A percentile compares a stretch with the other conserved stretches of the same genome.
These are phyloP conservation scores for Ornithoptera priamus DNA, from an alignment of 2,888 invertebrate genomes.

Conservation along the genomic window DNA sequence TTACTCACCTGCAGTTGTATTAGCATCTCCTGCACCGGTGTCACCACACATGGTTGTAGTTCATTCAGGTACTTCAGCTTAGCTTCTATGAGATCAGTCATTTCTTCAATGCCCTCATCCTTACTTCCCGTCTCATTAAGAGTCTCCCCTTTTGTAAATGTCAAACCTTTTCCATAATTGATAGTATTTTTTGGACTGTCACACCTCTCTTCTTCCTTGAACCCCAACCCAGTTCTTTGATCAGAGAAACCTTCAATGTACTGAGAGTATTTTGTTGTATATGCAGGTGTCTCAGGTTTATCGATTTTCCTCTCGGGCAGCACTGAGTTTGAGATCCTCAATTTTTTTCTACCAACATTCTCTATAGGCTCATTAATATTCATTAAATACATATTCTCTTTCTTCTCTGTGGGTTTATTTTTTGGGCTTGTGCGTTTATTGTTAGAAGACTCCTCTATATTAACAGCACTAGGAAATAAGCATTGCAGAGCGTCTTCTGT, in stretches of 20 bases:
- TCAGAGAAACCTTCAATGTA: slow-evolving; percentile 67
- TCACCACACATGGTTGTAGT: slow-evolving; percentile 63
- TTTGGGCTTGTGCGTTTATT: slow-evolving; percentile 35
- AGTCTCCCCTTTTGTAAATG: slow-evolving; percentile 77
- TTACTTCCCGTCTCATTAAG: slow-evolving; percentile 62
- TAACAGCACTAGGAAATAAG: slow-evolving; percentile 45
- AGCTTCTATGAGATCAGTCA: slow-evolving; percentile 68
- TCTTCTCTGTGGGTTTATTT: slow-evolving; percentile 50
- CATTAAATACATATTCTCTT: slow-evolving; percentile 61
- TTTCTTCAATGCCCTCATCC: slow-evolving; percentile 60
- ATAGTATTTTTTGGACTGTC: slow-evolving; percentile 60
- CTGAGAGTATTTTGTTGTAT: slow-evolving; percentile 73
- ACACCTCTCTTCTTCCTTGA: slow-evolving; percentile 52
- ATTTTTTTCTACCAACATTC: slow-evolving; percentile 57
- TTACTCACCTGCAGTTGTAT: slow-evolving; percentile 78
- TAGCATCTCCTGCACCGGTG: slow-evolving; percentile 79
- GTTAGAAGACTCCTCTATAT: slow-evolving; percentile 43
- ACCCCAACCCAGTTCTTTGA: slow-evolving; percentile 75
- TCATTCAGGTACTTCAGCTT: slow-evolving; percentile 77
- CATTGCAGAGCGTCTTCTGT: slow-evolving; percentile 39
- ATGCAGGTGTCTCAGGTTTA: slow-evolving; percentile 53
- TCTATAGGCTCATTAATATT: slow-evolving; percentile 50
- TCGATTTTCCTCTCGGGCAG: slow-evolving; percentile 60
- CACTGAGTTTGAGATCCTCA: slow-evolving; percentile 70
- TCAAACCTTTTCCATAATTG: slow-evolving; percentile 66